phyloP scores from a whole-genome alignment of 1,140 invertebrate species.

The Nebria ingens region DNA sequence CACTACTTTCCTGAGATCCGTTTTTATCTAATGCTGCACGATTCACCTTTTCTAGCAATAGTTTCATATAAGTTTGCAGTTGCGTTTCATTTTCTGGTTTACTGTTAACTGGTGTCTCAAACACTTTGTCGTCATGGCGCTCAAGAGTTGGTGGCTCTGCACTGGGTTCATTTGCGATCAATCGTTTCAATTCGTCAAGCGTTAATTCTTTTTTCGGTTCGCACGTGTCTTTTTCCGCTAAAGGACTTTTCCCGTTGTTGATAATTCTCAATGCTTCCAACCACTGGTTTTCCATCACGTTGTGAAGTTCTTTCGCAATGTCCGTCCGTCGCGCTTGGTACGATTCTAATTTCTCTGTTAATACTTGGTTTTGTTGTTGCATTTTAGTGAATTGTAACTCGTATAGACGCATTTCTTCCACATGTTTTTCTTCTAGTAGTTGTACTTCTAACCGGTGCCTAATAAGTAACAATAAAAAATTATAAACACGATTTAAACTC shows the following conservation, averaged over 20 bases:
- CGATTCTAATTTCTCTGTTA: constrained; percentile 46
- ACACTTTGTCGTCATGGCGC: not conserved
- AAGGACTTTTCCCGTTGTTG: constrained; percentile 28
- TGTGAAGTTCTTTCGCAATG: constrained; percentile 61
- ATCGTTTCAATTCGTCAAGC: constrained; percentile 24
- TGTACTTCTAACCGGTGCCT: constrained; percentile 62
- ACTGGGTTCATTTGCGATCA: not conserved
- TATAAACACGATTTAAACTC: constrained; percentile 9
- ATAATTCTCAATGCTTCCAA: constrained; percentile 62
- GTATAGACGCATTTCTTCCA: constrained; percentile 58
- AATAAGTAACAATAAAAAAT: constrained; percentile 30
- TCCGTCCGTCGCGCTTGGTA: constrained; percentile 45
- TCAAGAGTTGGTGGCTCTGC: not conserved
- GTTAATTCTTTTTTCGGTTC: not conserved
- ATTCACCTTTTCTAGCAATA: too few relatives aligned
- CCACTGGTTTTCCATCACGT: constrained; percentile 71
- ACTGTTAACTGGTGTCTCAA: constrained; percentile 3
- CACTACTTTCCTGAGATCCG: constrained; percentile 3
- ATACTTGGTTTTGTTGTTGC: constrained; percentile 47
- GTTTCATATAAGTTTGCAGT: too few relatives aligned
- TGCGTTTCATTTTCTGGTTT: not conserved
- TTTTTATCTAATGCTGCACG: constrained; percentile 7
- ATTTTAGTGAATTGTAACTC: constrained; percentile 55
- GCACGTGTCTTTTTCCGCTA: not conserved
- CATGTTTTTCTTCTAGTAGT: constrained; percentile 65